Base-by-base conservation (phyloP, 2,888 invertebrate species). In the Brenthis hecate region DNA sequence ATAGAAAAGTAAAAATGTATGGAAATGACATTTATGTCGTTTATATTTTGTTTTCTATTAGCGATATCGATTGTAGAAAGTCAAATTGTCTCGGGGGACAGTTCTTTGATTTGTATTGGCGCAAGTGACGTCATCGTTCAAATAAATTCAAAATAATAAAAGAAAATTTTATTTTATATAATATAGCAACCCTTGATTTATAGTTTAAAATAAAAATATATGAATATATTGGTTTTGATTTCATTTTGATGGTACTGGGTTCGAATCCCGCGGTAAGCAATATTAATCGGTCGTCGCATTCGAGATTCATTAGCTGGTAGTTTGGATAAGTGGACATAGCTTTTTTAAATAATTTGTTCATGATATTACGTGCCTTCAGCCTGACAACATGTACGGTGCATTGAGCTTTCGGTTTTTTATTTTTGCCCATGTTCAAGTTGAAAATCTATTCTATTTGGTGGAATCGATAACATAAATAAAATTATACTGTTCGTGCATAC, bases 341-440 rank as follows among this genome's bases (percentile, higher is more conserved):
- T 91, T 91, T 91, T 91, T 91, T 88, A 89, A 87, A 79, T 79
- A 74, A 77, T 80, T 81, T 79, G 77, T 83, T 85, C 83, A 85
- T 28, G 28, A 28, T 85, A 84, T 85, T 86, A 88, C 82, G 92
- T 92, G 92, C 92, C 92, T 92, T 91, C 83, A 84, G 85, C 78
- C 81, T 80, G 83, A 81, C 81, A 80, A 82, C 82, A 85, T 86
- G 63, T 70, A 13, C 56, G 61, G 81, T 82, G 80, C 80, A 81
- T 84, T 74, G 68, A 73, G 76, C 76, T 76, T 77, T 81, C 83
- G 77, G 81, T 80, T 76, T 79, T 81, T 81, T 77, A 75, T 76
- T 79, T 78, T 74, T 77, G 77, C 77, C 75, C 51, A 71, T 11
- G 36, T 43, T 43, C 36, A 43, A 43, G 8, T 43, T 36, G 36